Conservation (phyloP, 2,888 invertebrate genomes). For the Heliconius ismenius region DNA sequence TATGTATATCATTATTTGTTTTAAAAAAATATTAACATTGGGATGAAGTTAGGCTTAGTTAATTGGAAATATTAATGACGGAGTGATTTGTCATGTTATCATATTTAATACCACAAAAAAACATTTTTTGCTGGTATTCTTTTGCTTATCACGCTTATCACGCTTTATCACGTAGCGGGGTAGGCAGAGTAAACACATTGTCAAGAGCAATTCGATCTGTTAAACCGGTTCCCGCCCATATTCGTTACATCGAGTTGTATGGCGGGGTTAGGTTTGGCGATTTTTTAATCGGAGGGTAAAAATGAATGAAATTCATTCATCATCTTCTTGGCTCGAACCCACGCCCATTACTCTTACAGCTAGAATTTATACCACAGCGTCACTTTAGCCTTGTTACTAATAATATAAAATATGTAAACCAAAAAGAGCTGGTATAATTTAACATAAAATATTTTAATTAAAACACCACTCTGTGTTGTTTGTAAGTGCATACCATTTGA, state of each 20-base stretch:
- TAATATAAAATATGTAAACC: not conserved
- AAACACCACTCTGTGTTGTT: slow-evolving; percentile 1
- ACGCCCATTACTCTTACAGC: not conserved
- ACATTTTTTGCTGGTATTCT: too few species aligned
- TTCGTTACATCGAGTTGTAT: too few species aligned
- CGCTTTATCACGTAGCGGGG: not conserved
- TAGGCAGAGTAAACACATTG: not conserved
- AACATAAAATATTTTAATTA: slow-evolving; percentile 9
- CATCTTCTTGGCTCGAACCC: not conserved
- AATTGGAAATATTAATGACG: too few species aligned
- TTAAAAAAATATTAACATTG: too few species aligned
- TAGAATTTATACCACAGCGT: not conserved
- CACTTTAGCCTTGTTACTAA: not conserved
- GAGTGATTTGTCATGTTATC: too few species aligned
- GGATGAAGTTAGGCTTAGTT: too few species aligned
- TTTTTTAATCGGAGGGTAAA: not conserved
- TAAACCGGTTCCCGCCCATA: too few species aligned
- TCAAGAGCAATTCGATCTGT: too few species aligned
- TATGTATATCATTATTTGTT: not conserved
- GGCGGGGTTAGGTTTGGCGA: not conserved
- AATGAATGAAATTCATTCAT: not conserved
- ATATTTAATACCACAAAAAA: too few species aligned
- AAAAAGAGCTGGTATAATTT: not conserved
- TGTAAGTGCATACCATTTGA: slow-evolving; percentile 8
- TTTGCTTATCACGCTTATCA: too few species aligned